phyloP scores from a whole-genome alignment of 2,113 vertebrate species.

The Petroica traversi region DNA sequence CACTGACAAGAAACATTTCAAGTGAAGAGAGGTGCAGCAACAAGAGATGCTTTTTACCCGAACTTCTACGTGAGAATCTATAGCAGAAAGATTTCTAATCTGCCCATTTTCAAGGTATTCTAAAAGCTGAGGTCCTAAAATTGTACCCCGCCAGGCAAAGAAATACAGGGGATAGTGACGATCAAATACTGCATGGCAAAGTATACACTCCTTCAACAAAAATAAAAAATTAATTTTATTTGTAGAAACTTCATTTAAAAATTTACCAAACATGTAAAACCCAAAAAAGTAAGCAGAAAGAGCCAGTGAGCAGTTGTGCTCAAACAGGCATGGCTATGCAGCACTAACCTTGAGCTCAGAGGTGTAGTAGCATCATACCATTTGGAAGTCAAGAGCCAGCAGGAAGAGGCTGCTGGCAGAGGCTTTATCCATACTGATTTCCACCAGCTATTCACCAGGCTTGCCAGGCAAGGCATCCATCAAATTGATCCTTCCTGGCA shows the following conservation, averaged over 20 bases:
- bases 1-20: not conserved
- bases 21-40: constrained; percentile 18
- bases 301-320: not conserved
- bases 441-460: not conserved
- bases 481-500: not conserved
- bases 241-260: constrained; percentile 60
- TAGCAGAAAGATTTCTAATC: not conserved
- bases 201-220: constrained; percentile 51
- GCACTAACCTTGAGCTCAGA: not conserved
- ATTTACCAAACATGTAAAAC: constrained; percentile 62
- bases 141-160: not conserved
- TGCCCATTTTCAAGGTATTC: not conserved
- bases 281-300: constrained; percentile 38
- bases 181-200: constrained; percentile 30
- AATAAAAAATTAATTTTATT: constrained; percentile 63
- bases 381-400: not conserved
- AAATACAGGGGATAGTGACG: not conserved
- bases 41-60: not conserved
- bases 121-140: constrained; percentile 23
- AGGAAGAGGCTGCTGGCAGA: not conserved
- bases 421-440: not conserved
- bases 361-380: not conserved
- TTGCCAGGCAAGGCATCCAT: not conserved
- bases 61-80: not conserved
- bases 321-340: not conserved